Evolutionary conservation across 2,888 invertebrate species (phyloP).

Genomic region (Caenorhabditis drosophilae): DNA sequence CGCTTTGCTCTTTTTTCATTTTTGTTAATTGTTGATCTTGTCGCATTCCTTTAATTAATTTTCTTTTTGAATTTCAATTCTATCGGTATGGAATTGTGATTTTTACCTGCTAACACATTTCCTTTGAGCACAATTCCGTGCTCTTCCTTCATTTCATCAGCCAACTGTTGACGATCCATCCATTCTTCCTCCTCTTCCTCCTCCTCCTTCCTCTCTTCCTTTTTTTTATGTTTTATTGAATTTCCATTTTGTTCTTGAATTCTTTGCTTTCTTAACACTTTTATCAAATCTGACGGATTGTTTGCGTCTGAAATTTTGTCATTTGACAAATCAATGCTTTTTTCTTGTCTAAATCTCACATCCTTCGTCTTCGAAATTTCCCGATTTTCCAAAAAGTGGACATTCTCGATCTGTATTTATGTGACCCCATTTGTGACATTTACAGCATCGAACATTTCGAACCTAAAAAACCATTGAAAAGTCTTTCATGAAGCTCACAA

Average conservation of each 20-base stretch:
- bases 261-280: constrained; percentile 46
- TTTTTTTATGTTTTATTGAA: constrained; percentile 6
- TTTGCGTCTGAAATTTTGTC: constrained; percentile 57
- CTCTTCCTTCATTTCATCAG: constrained; percentile 65
- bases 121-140: constrained; percentile 61
- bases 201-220: constrained; percentile 4
- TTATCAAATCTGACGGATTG: constrained; percentile 66
- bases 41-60: too few relatives aligned
- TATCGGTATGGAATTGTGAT: too few relatives aligned
- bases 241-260: constrained; percentile 15
- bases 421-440: constrained; percentile 99
- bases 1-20: constrained; percentile 38
- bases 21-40: constrained; percentile 38
- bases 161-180: constrained; percentile 55
- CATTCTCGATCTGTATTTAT: constrained; percentile 96
- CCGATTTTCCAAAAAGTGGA: constrained; percentile 79
- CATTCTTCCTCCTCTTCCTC: constrained; percentile 54
- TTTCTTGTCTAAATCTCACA: constrained; percentile 48
- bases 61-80: too few relatives aligned
- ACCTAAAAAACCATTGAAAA: constrained; percentile 75
- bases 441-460: constrained; percentile 94
- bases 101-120: constrained; percentile 34
- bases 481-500: constrained; percentile 74
- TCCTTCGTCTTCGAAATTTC: constrained; percentile 67
- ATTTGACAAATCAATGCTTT: not conserved